Conservation (phyloP, 2,888 invertebrate species). For the Eristalis pertinax region DNA sequence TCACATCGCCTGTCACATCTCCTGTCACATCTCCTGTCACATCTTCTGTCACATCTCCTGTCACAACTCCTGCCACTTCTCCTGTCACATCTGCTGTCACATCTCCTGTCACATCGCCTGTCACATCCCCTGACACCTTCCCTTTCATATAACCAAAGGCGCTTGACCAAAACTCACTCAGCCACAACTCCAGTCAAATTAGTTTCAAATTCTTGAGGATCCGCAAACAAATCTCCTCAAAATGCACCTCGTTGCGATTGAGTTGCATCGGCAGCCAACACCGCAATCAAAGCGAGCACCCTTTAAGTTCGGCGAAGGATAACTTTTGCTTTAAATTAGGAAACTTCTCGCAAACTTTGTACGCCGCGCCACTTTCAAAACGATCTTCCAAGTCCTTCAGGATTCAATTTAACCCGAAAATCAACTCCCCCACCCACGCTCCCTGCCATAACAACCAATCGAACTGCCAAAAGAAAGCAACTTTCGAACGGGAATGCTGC, state of each 20-base stretch:
- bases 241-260: background rate
- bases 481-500: background rate
- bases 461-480: constrained; percentile 16
- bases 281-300: background rate
- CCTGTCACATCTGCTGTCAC: background rate
- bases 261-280: background rate
- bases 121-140: too few relatives aligned
- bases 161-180: background rate
- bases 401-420: background rate
- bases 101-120: background rate
- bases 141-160: background rate
- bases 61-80: too few relatives aligned
- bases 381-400: background rate
- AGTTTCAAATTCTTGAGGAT: background rate
- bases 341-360: background rate
- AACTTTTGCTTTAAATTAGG: background rate
- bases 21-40: too few relatives aligned
- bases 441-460: constrained; percentile 3
- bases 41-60: background rate
- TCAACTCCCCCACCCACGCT: background rate
- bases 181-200: background rate
- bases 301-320: background rate
- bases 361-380: background rate
- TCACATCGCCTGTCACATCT: too few relatives aligned
- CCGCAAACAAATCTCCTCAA: background rate